Evolutionary conservation across 2,113 vertebrate species (phyloP).

Genomic region (Coryphaenoides rupestris): DNA sequence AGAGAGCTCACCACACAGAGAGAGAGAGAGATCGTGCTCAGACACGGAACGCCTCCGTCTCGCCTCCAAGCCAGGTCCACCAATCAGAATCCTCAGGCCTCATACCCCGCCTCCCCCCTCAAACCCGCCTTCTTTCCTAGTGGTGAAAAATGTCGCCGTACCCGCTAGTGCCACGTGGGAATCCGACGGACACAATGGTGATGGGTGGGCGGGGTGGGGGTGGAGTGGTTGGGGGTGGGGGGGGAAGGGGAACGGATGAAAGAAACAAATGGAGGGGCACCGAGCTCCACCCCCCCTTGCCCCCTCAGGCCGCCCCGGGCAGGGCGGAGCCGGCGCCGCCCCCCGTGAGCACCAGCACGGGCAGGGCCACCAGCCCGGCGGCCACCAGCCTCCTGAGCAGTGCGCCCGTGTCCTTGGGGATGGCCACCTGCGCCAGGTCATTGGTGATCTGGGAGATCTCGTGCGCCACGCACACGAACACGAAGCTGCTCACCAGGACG

Average conservation of each 20-base stretch:
- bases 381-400: constrained; percentile 83
- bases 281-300: not conserved
- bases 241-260: not conserved
- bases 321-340: constrained; percentile 22
- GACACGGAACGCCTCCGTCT: not conserved
- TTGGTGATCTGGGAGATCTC: constrained; percentile 97
- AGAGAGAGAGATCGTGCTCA: constrained; percentile 14
- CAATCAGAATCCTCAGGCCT: too few relatives aligned
- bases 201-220: not conserved
- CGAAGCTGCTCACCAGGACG: constrained; percentile 93
- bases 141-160: too few relatives aligned
- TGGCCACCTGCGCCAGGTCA: constrained; percentile 88
- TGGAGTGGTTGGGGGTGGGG: not conserved
- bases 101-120: too few relatives aligned
- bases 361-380: constrained; percentile 72
- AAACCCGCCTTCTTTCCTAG: too few relatives aligned
- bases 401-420: constrained; percentile 88
- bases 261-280: too few relatives aligned
- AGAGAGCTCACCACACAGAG: constrained; percentile 10
- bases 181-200: too few relatives aligned
- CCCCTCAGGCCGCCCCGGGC: constrained; percentile 32
- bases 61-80: not conserved
- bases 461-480: constrained; percentile 96
- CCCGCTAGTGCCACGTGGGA: too few relatives aligned
- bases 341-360: constrained; percentile 70